Percentiles rank a stretch among this genome's conserved stretches.
phyloP scores from a whole-genome alignment of 2,113 vertebrate genomes.

The Nettapus auritus region DNA sequence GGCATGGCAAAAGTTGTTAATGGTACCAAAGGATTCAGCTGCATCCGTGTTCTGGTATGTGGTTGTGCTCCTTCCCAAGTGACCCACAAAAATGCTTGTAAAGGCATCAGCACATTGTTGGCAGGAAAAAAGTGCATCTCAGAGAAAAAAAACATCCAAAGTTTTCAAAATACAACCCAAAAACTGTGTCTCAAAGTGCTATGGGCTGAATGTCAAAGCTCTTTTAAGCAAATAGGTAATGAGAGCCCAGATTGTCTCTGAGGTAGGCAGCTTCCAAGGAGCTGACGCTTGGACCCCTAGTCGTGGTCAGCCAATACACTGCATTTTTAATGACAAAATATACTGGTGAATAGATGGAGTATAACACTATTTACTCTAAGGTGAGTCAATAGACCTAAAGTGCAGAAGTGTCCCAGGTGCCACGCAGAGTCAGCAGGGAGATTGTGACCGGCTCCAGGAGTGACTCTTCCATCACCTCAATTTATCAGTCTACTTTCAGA shows the following conservation, averaged over 20 bases:
- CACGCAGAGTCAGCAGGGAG: neutral
- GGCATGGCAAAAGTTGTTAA: conserved; percentile 9
- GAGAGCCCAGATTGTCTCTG: neutral
- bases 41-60: neutral
- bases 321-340: neutral
- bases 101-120: neutral
- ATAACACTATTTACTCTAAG: neutral
- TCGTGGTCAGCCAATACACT: neutral
- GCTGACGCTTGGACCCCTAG: neutral
- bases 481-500: neutral
- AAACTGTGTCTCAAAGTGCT: neutral
- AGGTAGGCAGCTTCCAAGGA: neutral
- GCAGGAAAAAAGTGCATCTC: neutral
- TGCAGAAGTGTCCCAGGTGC: fast-evolving
- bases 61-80: neutral
- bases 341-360: neutral
- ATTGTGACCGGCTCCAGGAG: neutral
- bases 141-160: neutral
- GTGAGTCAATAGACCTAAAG: neutral
- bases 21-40: neutral
- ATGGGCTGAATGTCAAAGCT: neutral
- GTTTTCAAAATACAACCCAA: neutral
- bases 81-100: neutral
- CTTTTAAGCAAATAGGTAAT: neutral
- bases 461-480: neutral